Percentiles rank a stretch among this genome's conserved stretches.
Conservation (phyloP, 35 echinoderm and acorn worm species). For the Heliocidaris tuberculata region DNA sequence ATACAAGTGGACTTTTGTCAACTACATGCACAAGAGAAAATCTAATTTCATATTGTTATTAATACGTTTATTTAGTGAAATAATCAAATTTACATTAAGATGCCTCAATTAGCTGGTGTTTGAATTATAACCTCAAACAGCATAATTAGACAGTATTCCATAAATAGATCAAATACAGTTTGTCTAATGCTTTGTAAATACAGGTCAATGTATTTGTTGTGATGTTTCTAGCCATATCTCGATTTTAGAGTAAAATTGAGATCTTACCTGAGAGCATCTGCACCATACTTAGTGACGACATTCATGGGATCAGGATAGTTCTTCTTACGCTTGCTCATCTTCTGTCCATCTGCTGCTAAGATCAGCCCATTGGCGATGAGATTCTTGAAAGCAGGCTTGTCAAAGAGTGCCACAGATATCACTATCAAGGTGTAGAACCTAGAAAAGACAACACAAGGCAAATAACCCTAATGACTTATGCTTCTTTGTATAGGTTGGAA, state of each 20-base stretch:
- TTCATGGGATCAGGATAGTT: constrained; percentile 92
- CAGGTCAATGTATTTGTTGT: too few species aligned
- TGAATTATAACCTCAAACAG: too few species aligned
- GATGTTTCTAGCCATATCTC: too few species aligned
- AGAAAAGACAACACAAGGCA: neutral
- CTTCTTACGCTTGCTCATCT: constrained; percentile 99
- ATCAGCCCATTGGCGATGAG: constrained; percentile 92
- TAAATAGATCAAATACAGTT: neutral
- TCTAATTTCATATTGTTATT: too few species aligned
- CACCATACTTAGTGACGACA: constrained; percentile 84
- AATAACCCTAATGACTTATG: neutral
- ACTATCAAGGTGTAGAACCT: constrained; percentile 95
- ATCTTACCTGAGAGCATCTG: constrained; percentile 91
- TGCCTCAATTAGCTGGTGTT: too few species aligned
- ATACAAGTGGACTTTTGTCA: too few species aligned
- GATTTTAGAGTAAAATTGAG: neutral
- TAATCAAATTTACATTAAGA: too few species aligned
- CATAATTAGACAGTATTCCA: too few species aligned
- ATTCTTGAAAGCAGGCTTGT: constrained; percentile 85
- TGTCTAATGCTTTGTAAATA: too few species aligned
- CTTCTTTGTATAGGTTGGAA: too few species aligned
- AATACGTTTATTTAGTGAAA: too few species aligned
- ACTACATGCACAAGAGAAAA: too few species aligned
- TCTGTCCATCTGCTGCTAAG: constrained; percentile 84
- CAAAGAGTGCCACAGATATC: constrained; percentile 84